These are phyloP conservation scores for Callionymus lyra DNA, from an alignment of 2,113 vertebrate species.

Conservation along the genomic window DNA sequence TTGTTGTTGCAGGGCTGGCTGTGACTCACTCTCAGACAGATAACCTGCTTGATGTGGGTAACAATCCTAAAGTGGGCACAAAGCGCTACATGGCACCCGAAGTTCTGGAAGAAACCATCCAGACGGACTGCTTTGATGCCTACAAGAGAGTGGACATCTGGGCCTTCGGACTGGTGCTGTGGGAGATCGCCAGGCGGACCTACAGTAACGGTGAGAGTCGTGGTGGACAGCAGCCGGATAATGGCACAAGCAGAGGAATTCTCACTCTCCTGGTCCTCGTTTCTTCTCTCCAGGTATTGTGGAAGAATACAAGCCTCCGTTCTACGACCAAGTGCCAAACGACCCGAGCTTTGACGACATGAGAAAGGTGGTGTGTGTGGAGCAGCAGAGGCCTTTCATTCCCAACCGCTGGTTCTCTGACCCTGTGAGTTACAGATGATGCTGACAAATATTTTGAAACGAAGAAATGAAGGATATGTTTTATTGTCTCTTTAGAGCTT, in stretches of 20 bases:
- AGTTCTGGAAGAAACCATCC: slow-evolving; percentile 71
- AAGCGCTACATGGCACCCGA: slow-evolving; percentile 76
- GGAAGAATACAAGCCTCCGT: slow-evolving; percentile 74
- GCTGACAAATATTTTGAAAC: too few relatives aligned
- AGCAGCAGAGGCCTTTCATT: slow-evolving; percentile 74
- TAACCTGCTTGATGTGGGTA: slow-evolving; percentile 72
- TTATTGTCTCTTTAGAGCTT: too few relatives aligned
- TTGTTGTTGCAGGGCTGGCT: slow-evolving; percentile 58
- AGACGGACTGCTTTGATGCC: slow-evolving; percentile 72
- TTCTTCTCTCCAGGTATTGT: slow-evolving; percentile 60
- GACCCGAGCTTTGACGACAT: slow-evolving; percentile 78
- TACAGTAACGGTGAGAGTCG: slow-evolving; percentile 67
- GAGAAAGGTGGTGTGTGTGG: slow-evolving; percentile 76
- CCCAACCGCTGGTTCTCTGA: slow-evolving; percentile 78
- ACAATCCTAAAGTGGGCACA: slow-evolving; percentile 74
- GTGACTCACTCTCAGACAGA: slow-evolving; percentile 73
- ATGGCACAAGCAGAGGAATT: too few relatives aligned
- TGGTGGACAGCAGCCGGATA: too few relatives aligned
- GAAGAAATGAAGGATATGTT: too few relatives aligned
- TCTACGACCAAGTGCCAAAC: slow-evolving; percentile 73
- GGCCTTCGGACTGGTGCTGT: slow-evolving; percentile 73
- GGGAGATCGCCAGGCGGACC: slow-evolving; percentile 71
- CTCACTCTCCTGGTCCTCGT: neutral
- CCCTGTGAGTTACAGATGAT: slow-evolving; percentile 70
- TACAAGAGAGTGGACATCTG: slow-evolving; percentile 76